Percentiles rank a stretch among this genome's conserved stretches.
Conservation (phyloP, 2,113 vertebrate species). For the Felis chaus region DNA sequence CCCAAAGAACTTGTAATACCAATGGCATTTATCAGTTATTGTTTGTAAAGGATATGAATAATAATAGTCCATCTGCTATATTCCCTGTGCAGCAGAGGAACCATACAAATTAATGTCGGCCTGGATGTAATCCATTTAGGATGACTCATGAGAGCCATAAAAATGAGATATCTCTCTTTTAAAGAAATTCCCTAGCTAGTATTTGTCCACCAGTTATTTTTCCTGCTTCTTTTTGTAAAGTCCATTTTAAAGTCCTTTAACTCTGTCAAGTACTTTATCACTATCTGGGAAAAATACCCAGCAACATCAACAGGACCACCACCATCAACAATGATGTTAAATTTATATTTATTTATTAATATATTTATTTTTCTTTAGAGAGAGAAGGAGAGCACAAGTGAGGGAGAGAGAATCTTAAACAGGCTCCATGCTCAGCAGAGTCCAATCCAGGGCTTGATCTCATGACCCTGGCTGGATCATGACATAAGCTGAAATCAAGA, state of each 20-base stretch:
- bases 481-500: no score
- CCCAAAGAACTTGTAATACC: not conserved
- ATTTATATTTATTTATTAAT: not conserved
- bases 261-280: not conserved
- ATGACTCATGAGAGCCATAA: slow-evolving; percentile 3
- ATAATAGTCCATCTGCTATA: slow-evolving; percentile 33
- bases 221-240: not conserved
- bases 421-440: no score
- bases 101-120: slow-evolving; percentile 43
- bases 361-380: no score
- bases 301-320: not conserved
- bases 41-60: slow-evolving; percentile 48
- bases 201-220: slow-evolving; percentile 40
- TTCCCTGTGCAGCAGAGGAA: slow-evolving; percentile 54
- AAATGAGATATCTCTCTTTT: not conserved
- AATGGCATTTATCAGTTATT: slow-evolving; percentile 49
- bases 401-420: no score
- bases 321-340: not conserved
- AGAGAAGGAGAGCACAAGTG: no score
- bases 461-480: no score
- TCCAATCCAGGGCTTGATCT: no score
- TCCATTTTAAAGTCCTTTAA: not conserved
- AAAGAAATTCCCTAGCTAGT: not conserved
- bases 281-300: slow-evolving; percentile 36
- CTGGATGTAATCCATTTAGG: slow-evolving; percentile 43